phyloP scores from a whole-genome alignment of 1,140 invertebrate species.

The Dendrolimus punctatus region DNA sequence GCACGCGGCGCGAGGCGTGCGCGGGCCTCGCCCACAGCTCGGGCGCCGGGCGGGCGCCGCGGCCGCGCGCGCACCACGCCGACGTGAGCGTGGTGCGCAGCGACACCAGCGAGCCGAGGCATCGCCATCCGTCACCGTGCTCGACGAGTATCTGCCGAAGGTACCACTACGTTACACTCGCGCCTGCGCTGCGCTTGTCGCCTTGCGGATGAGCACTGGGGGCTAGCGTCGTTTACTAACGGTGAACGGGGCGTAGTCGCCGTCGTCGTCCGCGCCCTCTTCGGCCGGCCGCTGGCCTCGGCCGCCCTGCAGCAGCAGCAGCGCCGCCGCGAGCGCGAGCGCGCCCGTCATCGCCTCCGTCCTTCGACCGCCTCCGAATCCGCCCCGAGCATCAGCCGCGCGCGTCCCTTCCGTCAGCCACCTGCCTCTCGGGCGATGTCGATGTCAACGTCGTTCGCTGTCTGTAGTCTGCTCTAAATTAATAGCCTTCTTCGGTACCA shows the following conservation, averaged over 20 bases:
- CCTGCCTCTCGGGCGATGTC: not conserved
- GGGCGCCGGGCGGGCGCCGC: slow-evolving; percentile 2
- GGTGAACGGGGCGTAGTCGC: slow-evolving; percentile 27
- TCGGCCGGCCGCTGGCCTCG: not conserved
- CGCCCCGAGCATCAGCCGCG: not conserved
- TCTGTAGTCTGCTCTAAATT: too few relatives aligned
- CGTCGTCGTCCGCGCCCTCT: slow-evolving; percentile 23
- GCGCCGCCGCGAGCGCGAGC: not conserved
- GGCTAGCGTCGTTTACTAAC: slow-evolving; percentile 7
- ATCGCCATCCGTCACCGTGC: slow-evolving; percentile 27
- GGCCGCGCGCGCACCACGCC: slow-evolving; percentile 25
- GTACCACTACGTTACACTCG: not conserved
- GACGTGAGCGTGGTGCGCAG: slow-evolving; percentile 32
- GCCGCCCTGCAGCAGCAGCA: not conserved
- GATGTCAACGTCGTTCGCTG: too few relatives aligned
- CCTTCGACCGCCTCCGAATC: not conserved
- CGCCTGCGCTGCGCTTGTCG: not conserved
- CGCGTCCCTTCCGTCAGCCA: not conserved
- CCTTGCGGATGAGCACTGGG: not conserved
- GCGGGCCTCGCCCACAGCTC: slow-evolving; percentile 13
- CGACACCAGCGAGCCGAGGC: slow-evolving; percentile 37
- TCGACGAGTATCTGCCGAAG: slow-evolving; percentile 33
- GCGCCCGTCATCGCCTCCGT: not conserved
- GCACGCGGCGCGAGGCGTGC: slow-evolving; percentile 14
- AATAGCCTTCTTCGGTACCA: too few relatives aligned